Conservation (phyloP, 2,888 invertebrate genomes). For the Phaonia tiefii region DNA sequence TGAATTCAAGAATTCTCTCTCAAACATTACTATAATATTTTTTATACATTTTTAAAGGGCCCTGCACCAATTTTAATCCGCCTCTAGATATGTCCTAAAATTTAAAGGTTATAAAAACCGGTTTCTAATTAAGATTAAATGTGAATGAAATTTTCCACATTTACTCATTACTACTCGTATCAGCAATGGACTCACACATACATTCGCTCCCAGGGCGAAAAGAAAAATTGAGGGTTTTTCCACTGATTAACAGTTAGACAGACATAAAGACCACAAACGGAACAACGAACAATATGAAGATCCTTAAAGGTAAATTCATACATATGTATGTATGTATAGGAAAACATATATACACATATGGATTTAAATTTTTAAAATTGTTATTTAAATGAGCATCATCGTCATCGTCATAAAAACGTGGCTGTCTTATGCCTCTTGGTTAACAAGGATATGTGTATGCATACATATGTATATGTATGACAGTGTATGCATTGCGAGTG, state of each 20-base stretch:
- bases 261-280: constrained; percentile 11
- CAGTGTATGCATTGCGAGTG: not conserved
- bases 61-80: constrained; percentile 59
- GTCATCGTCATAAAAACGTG: constrained; percentile 10
- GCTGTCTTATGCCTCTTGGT: not conserved
- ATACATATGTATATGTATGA: not conserved
- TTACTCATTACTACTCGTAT: constrained; percentile 10
- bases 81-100: constrained; percentile 52
- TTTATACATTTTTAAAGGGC: too few relatives aligned
- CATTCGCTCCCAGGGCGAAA: not conserved
- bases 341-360: constrained; percentile 55
- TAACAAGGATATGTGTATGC: not conserved
- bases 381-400: constrained; percentile 60
- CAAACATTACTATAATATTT: too few relatives aligned
- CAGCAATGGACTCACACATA: constrained; percentile 10
- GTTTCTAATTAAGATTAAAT: constrained; percentile 79
- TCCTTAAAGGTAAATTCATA: too few relatives aligned
- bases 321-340: not conserved
- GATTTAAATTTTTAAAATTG: constrained; percentile 57
- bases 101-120: constrained; percentile 72
- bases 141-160: constrained; percentile 63
- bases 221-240: constrained; percentile 43
- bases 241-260: constrained; percentile 34
- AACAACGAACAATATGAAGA: not conserved
- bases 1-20: too few relatives aligned